Evolutionary conservation across 2,113 vertebrate species (phyloP).

Genomic region (Sardina pilchardus): DNA sequence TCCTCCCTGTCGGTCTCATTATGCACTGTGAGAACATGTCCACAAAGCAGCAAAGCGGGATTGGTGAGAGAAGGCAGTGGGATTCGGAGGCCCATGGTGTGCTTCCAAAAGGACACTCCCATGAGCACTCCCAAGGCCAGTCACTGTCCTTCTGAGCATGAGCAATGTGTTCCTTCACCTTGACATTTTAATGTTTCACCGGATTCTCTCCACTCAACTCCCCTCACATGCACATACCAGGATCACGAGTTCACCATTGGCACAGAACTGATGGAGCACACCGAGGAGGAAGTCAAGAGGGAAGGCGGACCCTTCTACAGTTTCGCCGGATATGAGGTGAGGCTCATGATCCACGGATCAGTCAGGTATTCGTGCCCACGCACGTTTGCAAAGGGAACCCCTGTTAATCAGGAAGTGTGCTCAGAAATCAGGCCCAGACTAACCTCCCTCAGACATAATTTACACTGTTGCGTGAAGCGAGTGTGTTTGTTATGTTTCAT

Average conservation of each 20-base stretch:
- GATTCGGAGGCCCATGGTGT: neutral
- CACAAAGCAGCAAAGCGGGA: neutral
- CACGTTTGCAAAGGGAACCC: neutral
- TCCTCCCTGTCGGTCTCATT: neutral
- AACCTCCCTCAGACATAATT: neutral
- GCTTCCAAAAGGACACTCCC: neutral
- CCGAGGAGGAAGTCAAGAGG: slow-evolving; percentile 62
- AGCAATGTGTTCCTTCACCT: neutral
- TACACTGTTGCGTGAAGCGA: too few species aligned
- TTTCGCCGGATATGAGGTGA: slow-evolving; percentile 69
- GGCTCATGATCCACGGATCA: slow-evolving; percentile 12
- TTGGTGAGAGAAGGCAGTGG: neutral
- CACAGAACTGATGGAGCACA: slow-evolving; percentile 68
- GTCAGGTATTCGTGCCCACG: neutral
- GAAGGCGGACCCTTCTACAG: slow-evolving; percentile 55
- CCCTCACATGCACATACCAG: slow-evolving; percentile 41
- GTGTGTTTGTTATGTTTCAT: neutral
- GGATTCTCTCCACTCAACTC: neutral
- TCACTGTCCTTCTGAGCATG: neutral
- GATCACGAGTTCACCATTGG: slow-evolving; percentile 63
- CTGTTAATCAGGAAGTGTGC: neutral
- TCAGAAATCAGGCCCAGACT: neutral
- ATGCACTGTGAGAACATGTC: neutral
- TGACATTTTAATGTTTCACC: neutral
- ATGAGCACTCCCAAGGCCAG: neutral